Conservation (phyloP, 2,797 vertebrate genomes). For the Sternotherus odoratus region DNA sequence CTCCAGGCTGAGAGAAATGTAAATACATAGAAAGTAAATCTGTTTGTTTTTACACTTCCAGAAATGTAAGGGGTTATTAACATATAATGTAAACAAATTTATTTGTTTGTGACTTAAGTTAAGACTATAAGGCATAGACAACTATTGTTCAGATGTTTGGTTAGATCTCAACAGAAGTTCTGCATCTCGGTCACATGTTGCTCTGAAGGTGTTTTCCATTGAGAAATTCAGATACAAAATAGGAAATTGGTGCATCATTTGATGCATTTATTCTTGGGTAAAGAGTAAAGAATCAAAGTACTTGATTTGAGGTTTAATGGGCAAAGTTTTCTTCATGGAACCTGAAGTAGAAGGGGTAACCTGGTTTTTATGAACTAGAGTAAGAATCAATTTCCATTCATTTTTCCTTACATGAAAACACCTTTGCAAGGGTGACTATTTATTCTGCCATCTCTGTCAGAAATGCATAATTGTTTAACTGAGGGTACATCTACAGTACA, state of each 20-base stretch:
- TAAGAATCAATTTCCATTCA: not conserved
- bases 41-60: not conserved
- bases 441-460: not conserved
- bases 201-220: not conserved
- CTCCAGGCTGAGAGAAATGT: too few species aligned
- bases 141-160: not conserved
- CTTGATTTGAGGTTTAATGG: not conserved
- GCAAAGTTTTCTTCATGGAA: not conserved
- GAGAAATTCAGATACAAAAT: not conserved
- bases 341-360: not conserved
- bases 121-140: not conserved
- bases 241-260: not conserved
- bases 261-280: not conserved
- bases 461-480: not conserved
- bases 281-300: not conserved
- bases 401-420: not conserved
- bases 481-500: too few species aligned
- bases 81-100: not conserved
- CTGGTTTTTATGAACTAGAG: not conserved
- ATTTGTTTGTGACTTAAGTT: not conserved
- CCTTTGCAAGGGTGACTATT: not conserved
- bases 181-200: not conserved
- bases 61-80: not conserved
- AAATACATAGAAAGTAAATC: not conserved
- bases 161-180: not conserved